These are phyloP conservation scores for Radopholus similis DNA, from an alignment of 1,140 invertebrate species.

Conservation along the genomic window DNA sequence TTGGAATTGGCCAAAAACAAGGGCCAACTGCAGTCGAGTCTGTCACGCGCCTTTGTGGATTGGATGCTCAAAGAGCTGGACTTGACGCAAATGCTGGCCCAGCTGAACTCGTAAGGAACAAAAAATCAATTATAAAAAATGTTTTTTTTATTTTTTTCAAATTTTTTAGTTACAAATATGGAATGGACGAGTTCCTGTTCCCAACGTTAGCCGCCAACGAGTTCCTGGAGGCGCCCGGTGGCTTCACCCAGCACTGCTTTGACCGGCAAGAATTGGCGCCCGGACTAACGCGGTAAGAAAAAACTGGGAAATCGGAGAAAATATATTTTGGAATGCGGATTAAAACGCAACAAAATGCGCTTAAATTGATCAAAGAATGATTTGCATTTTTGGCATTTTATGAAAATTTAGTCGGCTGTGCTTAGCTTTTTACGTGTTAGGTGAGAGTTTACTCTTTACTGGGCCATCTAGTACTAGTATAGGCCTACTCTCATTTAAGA, in stretches of 20 bases:
- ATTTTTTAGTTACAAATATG: too few relatives aligned
- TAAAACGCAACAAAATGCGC: background rate
- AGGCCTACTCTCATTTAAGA: too few relatives aligned
- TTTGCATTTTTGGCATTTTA: background rate
- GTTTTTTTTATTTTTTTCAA: too few relatives aligned
- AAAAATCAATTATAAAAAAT: too few relatives aligned
- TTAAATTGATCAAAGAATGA: background rate
- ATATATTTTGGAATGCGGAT: background rate
- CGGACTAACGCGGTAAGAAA: background rate
- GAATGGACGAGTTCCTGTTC: constrained; percentile 19
- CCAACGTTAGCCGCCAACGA: constrained; percentile 5
- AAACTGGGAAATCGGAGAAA: background rate
- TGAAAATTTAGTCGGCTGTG: background rate
- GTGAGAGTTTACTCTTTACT: too few relatives aligned
- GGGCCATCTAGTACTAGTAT: too few relatives aligned
- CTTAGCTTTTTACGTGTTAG: too few relatives aligned
- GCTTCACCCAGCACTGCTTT: constrained; percentile 21
- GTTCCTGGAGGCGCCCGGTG: constrained; percentile 13
- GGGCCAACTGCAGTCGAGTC: background rate
- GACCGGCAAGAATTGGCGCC: background rate
- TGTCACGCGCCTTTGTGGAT: constrained; percentile 12
- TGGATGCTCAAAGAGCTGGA: constrained; percentile 22
- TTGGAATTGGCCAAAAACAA: constrained; percentile 5
- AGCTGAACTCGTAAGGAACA: constrained; percentile 14
- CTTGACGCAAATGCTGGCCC: constrained; percentile 6